Percentiles rank a stretch among this genome's conserved stretches.
Conservation (phyloP, 2,797 vertebrate genomes). For the Ambastaia sidthimunki region DNA sequence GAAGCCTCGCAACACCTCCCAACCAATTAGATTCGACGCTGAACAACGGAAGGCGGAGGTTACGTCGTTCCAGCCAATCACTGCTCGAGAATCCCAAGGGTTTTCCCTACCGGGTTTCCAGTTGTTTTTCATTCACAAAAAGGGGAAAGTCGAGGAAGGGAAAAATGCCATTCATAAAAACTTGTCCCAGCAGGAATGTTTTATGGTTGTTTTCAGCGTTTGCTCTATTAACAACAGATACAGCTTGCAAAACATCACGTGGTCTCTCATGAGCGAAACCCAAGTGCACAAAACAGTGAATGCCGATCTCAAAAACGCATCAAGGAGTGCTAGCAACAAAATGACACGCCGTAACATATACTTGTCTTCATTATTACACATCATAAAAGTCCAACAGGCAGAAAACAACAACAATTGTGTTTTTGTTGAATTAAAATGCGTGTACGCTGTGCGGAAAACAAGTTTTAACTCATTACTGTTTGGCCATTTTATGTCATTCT, state of each 20-base stretch:
- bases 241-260: conserved; percentile 58
- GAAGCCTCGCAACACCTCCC: conserved; percentile 71
- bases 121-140: conserved; percentile 91
- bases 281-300: neutral
- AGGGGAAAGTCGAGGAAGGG: conserved; percentile 64
- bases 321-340: neutral
- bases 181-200: conserved; percentile 77
- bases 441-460: neutral
- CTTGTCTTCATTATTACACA: conserved; percentile 2
- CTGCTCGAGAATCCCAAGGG: conserved; percentile 44
- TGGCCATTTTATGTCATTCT: conserved; percentile 5
- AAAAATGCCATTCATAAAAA: conserved; percentile 85
- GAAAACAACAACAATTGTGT: neutral
- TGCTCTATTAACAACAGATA: conserved; percentile 67
- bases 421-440: neutral
- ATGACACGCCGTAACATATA: neutral
- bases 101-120: conserved; percentile 77
- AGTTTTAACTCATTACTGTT: neutral
- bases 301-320: neutral
- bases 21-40: conserved; percentile 72
- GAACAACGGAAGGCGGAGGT: conserved; percentile 74
- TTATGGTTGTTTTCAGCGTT: conserved; percentile 73
- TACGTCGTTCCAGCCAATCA: conserved; percentile 68
- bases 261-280: conserved; percentile 28
- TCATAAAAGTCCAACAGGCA: neutral